Conservation (phyloP, 2,797 vertebrate species). For the Danio jaintianensis region DNA sequence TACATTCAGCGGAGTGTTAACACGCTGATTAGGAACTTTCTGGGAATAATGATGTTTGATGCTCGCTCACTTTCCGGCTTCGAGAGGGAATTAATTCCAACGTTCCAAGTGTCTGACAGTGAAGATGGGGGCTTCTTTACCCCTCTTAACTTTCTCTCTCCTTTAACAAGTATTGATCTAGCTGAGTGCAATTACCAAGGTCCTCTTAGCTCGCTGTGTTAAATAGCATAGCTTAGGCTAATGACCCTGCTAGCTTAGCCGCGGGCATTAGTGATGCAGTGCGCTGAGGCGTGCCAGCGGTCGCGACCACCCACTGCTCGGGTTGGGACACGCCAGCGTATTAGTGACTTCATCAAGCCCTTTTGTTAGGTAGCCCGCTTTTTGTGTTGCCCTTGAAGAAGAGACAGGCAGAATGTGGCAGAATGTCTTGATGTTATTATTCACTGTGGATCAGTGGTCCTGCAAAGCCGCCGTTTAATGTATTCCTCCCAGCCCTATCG, state of each 20-base stretch:
- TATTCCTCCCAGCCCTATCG: constrained; percentile 43
- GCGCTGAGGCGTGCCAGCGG: constrained; percentile 74
- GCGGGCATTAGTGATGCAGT: constrained; percentile 67
- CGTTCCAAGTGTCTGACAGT: constrained; percentile 60
- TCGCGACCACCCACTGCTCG: constrained; percentile 71
- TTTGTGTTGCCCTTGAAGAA: constrained; percentile 79
- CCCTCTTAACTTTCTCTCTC: constrained; percentile 52
- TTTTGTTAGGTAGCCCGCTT: constrained; percentile 75
- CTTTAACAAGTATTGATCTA: constrained; percentile 71
- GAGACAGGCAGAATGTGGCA: constrained; percentile 61
- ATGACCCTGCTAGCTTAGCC: constrained; percentile 67
- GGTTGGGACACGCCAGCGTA: constrained; percentile 78
- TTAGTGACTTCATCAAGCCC: constrained; percentile 82
- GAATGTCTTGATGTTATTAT: constrained; percentile 71
- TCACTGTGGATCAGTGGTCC: constrained; percentile 68
- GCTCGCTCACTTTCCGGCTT: constrained; percentile 59
- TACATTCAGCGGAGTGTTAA: constrained; percentile 71
- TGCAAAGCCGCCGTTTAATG: constrained; percentile 53
- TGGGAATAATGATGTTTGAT: constrained; percentile 75
- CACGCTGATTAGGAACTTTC: constrained; percentile 79
- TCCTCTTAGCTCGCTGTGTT: constrained; percentile 61
- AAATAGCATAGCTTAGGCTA: constrained; percentile 72
- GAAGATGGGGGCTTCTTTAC: constrained; percentile 55
- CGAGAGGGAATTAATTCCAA: constrained; percentile 69
- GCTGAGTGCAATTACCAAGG: constrained; percentile 66